phyloP scores from a whole-genome alignment of 2,888 invertebrate genomes.

The Campaea margaritaria region DNA sequence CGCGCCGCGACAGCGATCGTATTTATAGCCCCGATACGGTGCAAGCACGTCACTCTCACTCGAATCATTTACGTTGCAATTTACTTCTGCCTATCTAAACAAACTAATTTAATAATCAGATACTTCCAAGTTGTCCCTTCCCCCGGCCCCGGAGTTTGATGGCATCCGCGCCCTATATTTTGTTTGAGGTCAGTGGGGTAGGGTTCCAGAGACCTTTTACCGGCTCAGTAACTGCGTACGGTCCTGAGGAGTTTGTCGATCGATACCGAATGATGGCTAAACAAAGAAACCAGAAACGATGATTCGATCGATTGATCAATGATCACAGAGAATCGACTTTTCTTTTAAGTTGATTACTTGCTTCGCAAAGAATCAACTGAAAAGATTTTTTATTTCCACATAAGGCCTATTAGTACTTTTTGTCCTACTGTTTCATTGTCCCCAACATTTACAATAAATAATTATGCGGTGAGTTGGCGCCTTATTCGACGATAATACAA shows the following conservation, averaged over 20 bases:
- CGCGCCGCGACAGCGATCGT: not conserved
- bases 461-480: too few species aligned
- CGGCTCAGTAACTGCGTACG: slow-evolving; percentile 16
- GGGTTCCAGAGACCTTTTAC: slow-evolving; percentile 16
- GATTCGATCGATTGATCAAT: too few species aligned
- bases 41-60: slow-evolving; percentile 3
- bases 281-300: slow-evolving; percentile 1
- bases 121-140: slow-evolving; percentile 5
- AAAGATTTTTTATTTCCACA: too few species aligned
- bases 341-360: too few species aligned
- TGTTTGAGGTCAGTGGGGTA: slow-evolving; percentile 22
- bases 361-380: too few species aligned
- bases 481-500: too few species aligned
- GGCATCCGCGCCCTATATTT: slow-evolving; percentile 21
- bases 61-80: slow-evolving; percentile 10
- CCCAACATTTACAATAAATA: too few species aligned
- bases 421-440: too few species aligned
- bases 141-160: slow-evolving; percentile 7
- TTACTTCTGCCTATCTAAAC: not conserved
- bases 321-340: too few species aligned
- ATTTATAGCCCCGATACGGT: too few species aligned
- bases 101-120: not conserved
- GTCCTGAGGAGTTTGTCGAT: slow-evolving; percentile 19
- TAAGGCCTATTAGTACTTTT: too few species aligned
- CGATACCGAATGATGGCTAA: slow-evolving; percentile 13